Evolutionary conservation across 37 sponge, comb jelly and placozoan genomes (phyloP).

Genomic region (Halichondria panicea): DNA sequence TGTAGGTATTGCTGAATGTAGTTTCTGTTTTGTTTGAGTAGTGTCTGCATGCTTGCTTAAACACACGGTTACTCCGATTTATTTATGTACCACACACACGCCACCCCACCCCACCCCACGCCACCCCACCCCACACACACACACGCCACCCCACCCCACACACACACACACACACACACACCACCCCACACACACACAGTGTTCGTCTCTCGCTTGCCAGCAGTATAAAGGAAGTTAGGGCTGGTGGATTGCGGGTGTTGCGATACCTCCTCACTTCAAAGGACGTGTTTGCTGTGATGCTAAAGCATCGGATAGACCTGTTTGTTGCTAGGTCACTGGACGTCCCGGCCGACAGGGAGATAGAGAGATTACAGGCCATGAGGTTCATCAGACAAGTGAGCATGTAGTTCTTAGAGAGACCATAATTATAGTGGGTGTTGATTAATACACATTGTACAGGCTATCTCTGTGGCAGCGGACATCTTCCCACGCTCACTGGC

Average conservation of each 20-base stretch:
- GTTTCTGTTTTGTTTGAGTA: too few relatives aligned
- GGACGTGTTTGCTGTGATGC: constrained; percentile 57
- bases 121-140: constrained; percentile 11
- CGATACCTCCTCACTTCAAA: constrained; percentile 61
- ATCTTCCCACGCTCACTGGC: constrained; percentile 51
- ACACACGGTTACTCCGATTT: not conserved
- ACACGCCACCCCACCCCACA: constrained; percentile 4
- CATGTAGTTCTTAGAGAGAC: not conserved
- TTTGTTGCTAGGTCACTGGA: constrained; percentile 70
- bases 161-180: not conserved
- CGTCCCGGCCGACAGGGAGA: constrained; percentile 46
- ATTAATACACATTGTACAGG: constrained; percentile 20
- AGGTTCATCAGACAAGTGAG: constrained; percentile 80
- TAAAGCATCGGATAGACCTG: constrained; percentile 44
- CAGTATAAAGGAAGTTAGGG: constrained; percentile 62
- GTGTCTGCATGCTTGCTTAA: too few relatives aligned
- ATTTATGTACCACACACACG: not conserved
- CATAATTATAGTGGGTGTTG: not conserved
- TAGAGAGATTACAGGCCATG: constrained; percentile 82
- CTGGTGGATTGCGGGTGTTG: constrained; percentile 65
- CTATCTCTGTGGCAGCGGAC: constrained; percentile 41
- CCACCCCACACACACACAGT: constrained; percentile 29
- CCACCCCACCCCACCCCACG: not conserved
- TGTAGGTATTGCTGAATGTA: too few relatives aligned
- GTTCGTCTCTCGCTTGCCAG: constrained; percentile 50